Evolutionary conservation across 2,888 invertebrate genomes (phyloP), one percentile per base, ranked within the genome.

Genomic region (Rosalia funebris): DNA sequence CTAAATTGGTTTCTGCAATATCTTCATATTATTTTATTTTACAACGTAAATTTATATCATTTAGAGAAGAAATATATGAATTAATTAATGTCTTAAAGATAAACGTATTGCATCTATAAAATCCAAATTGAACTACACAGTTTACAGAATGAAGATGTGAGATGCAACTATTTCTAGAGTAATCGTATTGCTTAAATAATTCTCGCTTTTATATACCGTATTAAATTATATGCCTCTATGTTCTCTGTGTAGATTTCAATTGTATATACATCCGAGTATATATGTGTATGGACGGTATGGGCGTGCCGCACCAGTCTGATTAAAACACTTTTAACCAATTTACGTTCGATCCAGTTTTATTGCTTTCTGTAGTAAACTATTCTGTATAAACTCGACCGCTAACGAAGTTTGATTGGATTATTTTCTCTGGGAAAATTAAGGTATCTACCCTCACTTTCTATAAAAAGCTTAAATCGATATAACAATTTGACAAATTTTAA

Each of bases 311-410:
- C 42, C 53, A 42, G 50, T 64, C 66, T 69, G 69, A 69, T 71
- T 71, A 70, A 71, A 71, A 68, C 69, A 70, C 67, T 71, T 70
- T 71, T 69, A 67, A 70, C 68, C 69, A 69, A 69, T 71, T 70
- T 68, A 65, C 58, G 70, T 67, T 60, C 69, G 57, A 68, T 70
- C 69, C 63, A 65, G 55, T 60, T 69, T 68, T 71, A 66, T 48
- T 56, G 60, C 64, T 62, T 39, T 20, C 39, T 41, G 58, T 57
- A 65, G 57, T 63, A 65, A 65, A 66, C 62, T 69, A n/a, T n/a
- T n/a, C n/a, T n/a, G n/a, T n/a, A n/a, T n/a, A n/a, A n/a, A n/a
- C n/a, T 63, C 60, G 63, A 70, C 68, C 66, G 59, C 70, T 63
- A 68, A 66, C 65, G 48, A 64, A 63, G 63, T 68, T 68, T 71